Percentiles rank a stretch among this genome's conserved stretches.
phyloP scores from a whole-genome alignment of 2,888 invertebrate genomes.

The Drosophila paucipuncta region DNA sequence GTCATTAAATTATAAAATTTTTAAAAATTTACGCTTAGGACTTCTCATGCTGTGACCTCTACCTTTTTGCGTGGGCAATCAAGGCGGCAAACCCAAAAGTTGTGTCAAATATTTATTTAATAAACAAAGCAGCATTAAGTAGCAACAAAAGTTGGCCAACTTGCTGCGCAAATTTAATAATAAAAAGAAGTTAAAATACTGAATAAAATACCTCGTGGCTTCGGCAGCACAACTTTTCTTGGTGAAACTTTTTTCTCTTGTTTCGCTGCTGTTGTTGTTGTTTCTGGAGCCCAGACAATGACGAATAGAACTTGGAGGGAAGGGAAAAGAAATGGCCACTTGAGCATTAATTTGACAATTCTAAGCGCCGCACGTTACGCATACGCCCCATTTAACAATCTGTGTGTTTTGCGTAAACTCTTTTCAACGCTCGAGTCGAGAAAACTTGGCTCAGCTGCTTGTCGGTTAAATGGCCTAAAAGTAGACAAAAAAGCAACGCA shows the following conservation, averaged over 20 bases:
- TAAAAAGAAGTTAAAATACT: constrained; percentile 58
- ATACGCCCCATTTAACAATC: constrained; percentile 71
- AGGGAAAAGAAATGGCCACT: constrained; percentile 1
- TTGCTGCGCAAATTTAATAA: constrained; percentile 63
- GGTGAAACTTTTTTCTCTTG: constrained; percentile 31
- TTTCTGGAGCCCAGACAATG: constrained; percentile 3
- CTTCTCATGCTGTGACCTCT: constrained; percentile 19
- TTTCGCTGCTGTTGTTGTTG: constrained; percentile 23
- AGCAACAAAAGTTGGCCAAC: constrained; percentile 52
- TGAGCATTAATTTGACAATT: constrained; percentile 68
- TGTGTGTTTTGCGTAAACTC: constrained; percentile 46
- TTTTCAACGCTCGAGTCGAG: constrained; percentile 34
- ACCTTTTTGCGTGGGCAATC: constrained; percentile 43
- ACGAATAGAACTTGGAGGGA: constrained; percentile 20
- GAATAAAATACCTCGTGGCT: constrained; percentile 47
- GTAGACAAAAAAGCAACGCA: constrained; percentile 64
- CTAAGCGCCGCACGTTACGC: constrained; percentile 62
- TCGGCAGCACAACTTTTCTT: constrained; percentile 41
- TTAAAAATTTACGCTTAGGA: constrained; percentile 15
- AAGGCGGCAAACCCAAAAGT: constrained; percentile 54
- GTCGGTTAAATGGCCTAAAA: constrained; percentile 68
- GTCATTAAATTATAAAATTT: constrained; percentile 40
- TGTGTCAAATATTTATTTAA: constrained; percentile 74
- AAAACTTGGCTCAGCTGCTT: constrained; percentile 33
- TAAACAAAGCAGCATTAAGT: constrained; percentile 68